Percentiles rank a stretch among this genome's conserved stretches.
phyloP scores from a whole-genome alignment of 1,140 invertebrate genomes.

The Choristoneura fumiferana region DNA sequence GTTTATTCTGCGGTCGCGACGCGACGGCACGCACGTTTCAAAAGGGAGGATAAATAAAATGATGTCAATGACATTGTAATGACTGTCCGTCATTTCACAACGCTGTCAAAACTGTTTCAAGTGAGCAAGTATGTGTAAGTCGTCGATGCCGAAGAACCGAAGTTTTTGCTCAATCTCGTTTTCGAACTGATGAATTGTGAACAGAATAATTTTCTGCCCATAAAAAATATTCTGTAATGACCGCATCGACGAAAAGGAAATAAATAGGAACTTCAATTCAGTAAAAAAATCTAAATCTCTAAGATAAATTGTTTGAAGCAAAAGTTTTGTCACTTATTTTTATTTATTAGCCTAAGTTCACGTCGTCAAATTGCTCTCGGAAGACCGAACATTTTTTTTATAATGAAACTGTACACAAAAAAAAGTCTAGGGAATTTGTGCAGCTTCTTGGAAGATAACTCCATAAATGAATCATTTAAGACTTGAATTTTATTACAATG shows the following conservation, averaged over 20 bases:
- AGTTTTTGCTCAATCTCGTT: constrained; percentile 57
- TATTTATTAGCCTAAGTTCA: too few relatives aligned
- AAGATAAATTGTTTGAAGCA: too few relatives aligned
- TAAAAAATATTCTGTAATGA: background rate
- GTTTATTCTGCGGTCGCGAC: constrained; percentile 35
- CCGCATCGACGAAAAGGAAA: background rate
- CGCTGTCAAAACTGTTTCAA: constrained; percentile 60
- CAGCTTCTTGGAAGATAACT: too few relatives aligned
- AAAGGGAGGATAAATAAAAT: constrained; percentile 55
- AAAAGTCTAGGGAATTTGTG: too few relatives aligned
- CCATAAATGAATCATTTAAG: too few relatives aligned
- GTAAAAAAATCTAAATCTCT: too few relatives aligned
- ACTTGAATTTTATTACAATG: too few relatives aligned
- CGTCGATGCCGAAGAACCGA: constrained; percentile 28
- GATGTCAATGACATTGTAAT: constrained; percentile 69
- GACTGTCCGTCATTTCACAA: constrained; percentile 57
- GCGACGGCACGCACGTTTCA: constrained; percentile 32
- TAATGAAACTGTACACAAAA: too few relatives aligned
- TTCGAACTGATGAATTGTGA: constrained; percentile 51
- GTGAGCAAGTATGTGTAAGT: constrained; percentile 29
- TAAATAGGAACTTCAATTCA: background rate
- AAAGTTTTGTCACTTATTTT: too few relatives aligned
- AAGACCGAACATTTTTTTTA: too few relatives aligned
- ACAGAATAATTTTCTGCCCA: constrained; percentile 35
- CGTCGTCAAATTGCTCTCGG: too few relatives aligned